Evolutionary conservation across 2,888 invertebrate genomes (phyloP), one percentile per base, ranked within the genome.

Genomic region (Adela reaumurella): DNA sequence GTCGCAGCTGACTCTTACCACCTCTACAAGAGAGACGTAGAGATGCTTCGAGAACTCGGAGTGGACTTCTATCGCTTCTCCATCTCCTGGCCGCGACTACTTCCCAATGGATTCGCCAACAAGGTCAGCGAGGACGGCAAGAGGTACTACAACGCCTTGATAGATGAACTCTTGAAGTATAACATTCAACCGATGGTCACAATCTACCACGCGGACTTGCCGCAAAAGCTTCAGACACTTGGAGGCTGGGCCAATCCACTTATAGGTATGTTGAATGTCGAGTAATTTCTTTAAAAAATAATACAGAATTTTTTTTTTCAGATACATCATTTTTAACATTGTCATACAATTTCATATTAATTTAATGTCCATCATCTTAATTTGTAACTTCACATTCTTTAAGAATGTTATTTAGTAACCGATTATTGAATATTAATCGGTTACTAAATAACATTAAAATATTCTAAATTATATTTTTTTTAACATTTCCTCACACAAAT

Each of bases 161-260:
- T 50, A 2, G 24, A 50, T 20, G 45, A 48, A 43, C 20, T 50
- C 17, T 16, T 48, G n/a, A 19, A 18, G 3, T 43, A 46, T 19
- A 45, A 43, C 19, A 48, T 50, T 19, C 3, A 17, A 16, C 50
- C 50, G 2, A 20, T 50, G 46, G 46, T 48, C 19, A 48, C 50
- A 2, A 18, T 68, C 11, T 66, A 61, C 52, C 68, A 67, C 49
- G 66, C 64, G 67, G 69, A 69, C 51, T 50, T 66, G n/a, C 67
- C 65, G 0, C 59, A 62, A 51, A 55, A 56, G 3, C 55, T 69
- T 2, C 56, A 65, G 65, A 54, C 55, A 4, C 42, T 55, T 4
- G 87, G 87, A 47, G 87, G 87, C 6, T 88, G 86, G 86, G 67
- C 81, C 0, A 88, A 87, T 60, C 82, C 84, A 0, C 67, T 81